Evolutionary conservation across 2,888 invertebrate species (phyloP).

Genomic region (Ophion obscuratus): DNA sequence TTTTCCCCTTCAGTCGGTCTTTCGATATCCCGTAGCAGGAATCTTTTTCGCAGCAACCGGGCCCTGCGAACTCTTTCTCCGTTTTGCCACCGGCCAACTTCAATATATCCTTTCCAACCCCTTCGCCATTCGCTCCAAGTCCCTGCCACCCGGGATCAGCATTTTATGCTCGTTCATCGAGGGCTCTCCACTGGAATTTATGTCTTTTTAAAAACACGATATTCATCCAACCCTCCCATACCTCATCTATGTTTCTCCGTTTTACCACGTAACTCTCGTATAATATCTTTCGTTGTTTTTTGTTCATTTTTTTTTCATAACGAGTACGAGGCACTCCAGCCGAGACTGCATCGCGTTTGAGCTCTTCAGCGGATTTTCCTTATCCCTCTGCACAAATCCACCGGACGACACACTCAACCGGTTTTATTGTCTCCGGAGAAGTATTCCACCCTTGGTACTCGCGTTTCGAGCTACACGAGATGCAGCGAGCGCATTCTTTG

Average conservation of each 20-base stretch:
- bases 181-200: constrained; percentile 72
- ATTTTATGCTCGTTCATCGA: constrained; percentile 74
- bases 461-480: constrained; percentile 27
- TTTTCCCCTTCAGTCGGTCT: constrained; percentile 55
- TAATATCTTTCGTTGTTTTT: constrained; percentile 12
- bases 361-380: constrained; percentile 31
- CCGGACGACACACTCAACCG: constrained; percentile 8
- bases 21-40: constrained; percentile 45
- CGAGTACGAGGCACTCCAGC: constrained; percentile 9
- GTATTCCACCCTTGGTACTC: constrained; percentile 16
- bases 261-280: constrained; percentile 21
- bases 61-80: constrained; percentile 35
- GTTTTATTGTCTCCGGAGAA: constrained; percentile 40
- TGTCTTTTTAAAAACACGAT: constrained; percentile 30
- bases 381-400: constrained; percentile 15
- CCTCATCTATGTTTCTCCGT: constrained; percentile 14
- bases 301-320: constrained; percentile 5
- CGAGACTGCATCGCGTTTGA: constrained; percentile 3
- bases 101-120: constrained; percentile 73
- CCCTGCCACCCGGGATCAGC: constrained; percentile 59
- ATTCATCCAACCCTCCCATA: background rate
- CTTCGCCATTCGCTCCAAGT: background rate
- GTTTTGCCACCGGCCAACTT: constrained; percentile 66
- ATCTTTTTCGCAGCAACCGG: constrained; percentile 60
- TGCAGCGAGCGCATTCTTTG: constrained; percentile 50